Base-by-base conservation (phyloP, 2,797 vertebrate genomes). In the Chelonia mydas region DNA sequence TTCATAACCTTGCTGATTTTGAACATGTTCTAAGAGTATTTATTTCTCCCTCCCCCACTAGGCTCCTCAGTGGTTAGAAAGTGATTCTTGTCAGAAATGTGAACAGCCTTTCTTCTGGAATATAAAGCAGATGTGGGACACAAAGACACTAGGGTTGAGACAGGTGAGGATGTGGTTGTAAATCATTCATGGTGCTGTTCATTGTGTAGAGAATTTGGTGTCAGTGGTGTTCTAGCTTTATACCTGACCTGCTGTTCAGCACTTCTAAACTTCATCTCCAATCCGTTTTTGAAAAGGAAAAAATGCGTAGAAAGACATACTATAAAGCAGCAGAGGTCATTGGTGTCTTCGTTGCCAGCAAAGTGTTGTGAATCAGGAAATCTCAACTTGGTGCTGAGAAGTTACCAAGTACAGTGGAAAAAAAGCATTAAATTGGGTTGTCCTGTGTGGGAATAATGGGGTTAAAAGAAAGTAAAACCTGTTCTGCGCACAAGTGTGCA, bases 121-220 rank as follows among this genome's bases (percentile, higher is more conserved):
- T 78, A 98, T 99, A 95, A 99, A 99, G 97, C 99, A 99, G 88
- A 99, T 99, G 97, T 99, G 99, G 99, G 99, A 99, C 96, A 98
- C 98, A 1, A 99, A 99, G 98, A 99, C 99, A 0, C 84, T 99
- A 92, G 99, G 99, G 1, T 97, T 99, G 92, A 98, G 99, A 96
- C 99, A 99, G 99, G 99, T 99, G 83, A 97, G 98, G n/a, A 9
- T 3, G 1, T 28, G 2, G 1, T 1, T 1, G 6, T 3, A 41
- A 11, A 3, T 15, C 5, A 0, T 21, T 28, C 7, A 72, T 28
- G 4, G 28, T 31, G 17, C 45, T 37, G 5, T 47, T 50, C 7
- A 23, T 25, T 88, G 31, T 74, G 12, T 31, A 27, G 49, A 25
- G 33, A 79, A 41, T 47, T 15, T 49, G 74, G 41, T 45, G 76